phyloP scores from a whole-genome alignment of 2,797 vertebrate species.

The Mormyrus proboscirostris region DNA sequence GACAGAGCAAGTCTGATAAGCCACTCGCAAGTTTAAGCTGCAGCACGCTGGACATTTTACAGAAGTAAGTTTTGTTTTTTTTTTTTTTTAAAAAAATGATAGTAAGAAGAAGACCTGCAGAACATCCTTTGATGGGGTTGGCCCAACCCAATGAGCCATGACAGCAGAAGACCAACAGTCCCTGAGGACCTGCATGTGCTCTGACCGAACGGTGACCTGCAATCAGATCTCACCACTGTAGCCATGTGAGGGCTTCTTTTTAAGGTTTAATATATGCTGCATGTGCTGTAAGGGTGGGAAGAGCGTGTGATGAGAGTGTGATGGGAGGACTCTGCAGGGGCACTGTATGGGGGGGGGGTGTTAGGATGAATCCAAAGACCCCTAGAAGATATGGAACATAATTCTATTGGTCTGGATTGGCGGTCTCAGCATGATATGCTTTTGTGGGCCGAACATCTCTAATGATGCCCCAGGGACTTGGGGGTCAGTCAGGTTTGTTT shows the following conservation, averaged over 20 bases:
- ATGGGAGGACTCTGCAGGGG: neutral
- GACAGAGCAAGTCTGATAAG: neutral
- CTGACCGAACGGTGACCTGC: neutral
- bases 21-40: neutral
- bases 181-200: neutral
- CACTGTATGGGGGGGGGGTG: neutral
- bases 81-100: neutral
- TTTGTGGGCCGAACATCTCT: neutral
- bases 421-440: neutral
- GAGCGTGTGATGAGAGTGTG: neutral
- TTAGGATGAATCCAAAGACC: neutral
- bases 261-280: neutral
- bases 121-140: neutral
- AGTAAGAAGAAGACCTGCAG: neutral
- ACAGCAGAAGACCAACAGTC: neutral
- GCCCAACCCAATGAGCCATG: neutral
- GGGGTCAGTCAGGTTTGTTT: neutral
- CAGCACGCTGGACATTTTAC: neutral
- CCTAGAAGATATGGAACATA: neutral
- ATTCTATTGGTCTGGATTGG: neutral
- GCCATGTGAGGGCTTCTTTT: neutral
- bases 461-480: neutral
- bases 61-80: neutral
- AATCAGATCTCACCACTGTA: neutral
- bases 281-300: neutral